Evolutionary conservation across 2,888 invertebrate genomes (phyloP), one percentile per base, ranked within the genome.

Genomic region (Synanthedon myopaeformis): DNA sequence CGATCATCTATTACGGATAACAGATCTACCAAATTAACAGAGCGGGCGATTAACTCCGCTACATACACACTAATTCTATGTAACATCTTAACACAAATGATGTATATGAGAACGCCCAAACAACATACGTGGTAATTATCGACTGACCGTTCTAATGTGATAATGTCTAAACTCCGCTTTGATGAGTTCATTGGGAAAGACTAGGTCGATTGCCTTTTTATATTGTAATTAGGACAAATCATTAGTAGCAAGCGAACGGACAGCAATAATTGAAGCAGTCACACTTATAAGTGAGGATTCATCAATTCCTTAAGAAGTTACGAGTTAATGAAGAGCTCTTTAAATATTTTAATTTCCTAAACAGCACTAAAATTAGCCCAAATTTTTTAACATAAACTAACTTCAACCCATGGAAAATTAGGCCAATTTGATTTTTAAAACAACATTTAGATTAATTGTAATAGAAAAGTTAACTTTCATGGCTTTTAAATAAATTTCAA

Each of bases 31-130:
- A 74, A 79, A 78, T 80, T 76, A 80, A 79, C 76, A 73, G 75
- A 74, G 73, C 57, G 62, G 64, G 67, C 75, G 68, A 79, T 79
- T 78, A 79, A 72, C 68, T 67, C 64, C 58, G 65, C 55, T 56
- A 57, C 58, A 66, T 68, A 42, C 52, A 67, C 65, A 71, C 70
- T 76, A 71, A 78, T 80, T 76, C 67, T 60, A 63, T 69, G 74
- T 82, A 79, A 84, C 82, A 76, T 86, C 84, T 85, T 82, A 82
- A 81, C 82, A 79, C 76, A 78, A 80, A 81, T 82, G 83, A 84
- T 83, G 76, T 73, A 81, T 82, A 72, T 68, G 79, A 68, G 76
- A 76, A 83, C 85, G 86, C 85, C 86, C 83, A 23, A 49, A 28
- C 49, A 49, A 49, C 49, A 52, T 49, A 54, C 51, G n/a, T 52